Percentiles rank a stretch among this genome's conserved stretches.
Evolutionary conservation across 2,113 vertebrate genomes (phyloP).

Genomic region (Nothobranchius kuhntae): DNA sequence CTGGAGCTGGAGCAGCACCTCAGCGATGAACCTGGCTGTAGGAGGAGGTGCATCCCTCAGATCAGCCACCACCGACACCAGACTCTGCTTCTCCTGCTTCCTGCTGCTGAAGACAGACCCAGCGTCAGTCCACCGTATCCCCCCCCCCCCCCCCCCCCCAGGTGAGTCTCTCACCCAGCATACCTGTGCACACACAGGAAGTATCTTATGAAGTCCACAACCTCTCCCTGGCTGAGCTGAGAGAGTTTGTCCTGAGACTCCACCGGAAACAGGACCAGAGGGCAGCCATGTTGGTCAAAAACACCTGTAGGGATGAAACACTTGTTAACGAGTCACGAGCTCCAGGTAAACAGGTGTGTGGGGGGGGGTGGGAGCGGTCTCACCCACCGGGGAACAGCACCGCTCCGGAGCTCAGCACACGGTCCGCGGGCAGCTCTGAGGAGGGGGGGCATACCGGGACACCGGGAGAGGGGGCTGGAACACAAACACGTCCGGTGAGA

Average conservation of each 20-base stretch:
- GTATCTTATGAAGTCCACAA: slow-evolving; percentile 77
- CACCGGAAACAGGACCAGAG: slow-evolving; percentile 74
- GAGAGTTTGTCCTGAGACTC: slow-evolving; percentile 64
- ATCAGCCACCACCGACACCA: slow-evolving; percentile 76
- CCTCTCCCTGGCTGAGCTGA: slow-evolving; percentile 67
- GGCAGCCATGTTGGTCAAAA: slow-evolving; percentile 77
- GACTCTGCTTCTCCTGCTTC: slow-evolving; percentile 50
- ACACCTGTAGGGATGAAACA: slow-evolving; percentile 55
- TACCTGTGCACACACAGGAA: slow-evolving; percentile 71
- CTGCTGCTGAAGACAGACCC: slow-evolving; percentile 43
- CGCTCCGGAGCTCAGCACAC: slow-evolving; percentile 74
- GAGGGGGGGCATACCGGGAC: slow-evolving; percentile 10
- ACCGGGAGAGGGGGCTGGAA: slow-evolving; percentile 44
- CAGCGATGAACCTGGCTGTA: slow-evolving; percentile 56
- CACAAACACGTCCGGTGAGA: no score
- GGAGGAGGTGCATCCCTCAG: slow-evolving; percentile 50
- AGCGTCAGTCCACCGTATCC: background rate
- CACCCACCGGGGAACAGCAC: slow-evolving; percentile 74
- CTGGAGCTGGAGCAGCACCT: slow-evolving; percentile 72
- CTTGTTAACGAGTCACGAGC: no score
- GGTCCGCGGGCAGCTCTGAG: slow-evolving; percentile 65
- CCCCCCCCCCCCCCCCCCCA: background rate
- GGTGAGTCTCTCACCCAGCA: background rate
- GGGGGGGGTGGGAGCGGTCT: no score
- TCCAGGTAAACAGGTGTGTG: no score